Evolutionary conservation across 64 coral and sea anemone species (phyloP).

Genomic region (Acropora yongei): DNA sequence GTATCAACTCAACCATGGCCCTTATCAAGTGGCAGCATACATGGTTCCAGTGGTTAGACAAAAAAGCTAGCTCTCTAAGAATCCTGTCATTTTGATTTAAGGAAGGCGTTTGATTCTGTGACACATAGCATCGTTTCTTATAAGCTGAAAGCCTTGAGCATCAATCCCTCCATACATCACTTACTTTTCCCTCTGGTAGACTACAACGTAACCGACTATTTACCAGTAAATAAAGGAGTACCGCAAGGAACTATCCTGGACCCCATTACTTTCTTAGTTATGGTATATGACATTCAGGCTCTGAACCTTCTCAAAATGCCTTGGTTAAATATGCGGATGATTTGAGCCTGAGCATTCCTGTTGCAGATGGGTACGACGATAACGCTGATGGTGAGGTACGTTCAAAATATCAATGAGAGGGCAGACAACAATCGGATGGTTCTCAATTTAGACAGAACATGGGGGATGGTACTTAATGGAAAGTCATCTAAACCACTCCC

Average conservation of each 20-base stretch:
- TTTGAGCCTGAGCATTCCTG: background rate
- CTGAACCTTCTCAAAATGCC: background rate
- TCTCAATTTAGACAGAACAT: background rate
- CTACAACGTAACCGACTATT: no score
- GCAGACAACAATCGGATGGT: background rate
- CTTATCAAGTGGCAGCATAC: slow-evolving; percentile 9
- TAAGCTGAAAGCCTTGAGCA: no score
- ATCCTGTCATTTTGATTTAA: background rate
- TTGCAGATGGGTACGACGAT: slow-evolving; percentile 12
- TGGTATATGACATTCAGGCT: no score
- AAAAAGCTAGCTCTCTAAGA: slow-evolving; percentile 17
- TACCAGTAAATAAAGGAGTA: no score
- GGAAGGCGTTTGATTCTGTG: no score
- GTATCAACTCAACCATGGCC: slow-evolving; percentile 5
- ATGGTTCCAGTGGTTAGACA: background rate
- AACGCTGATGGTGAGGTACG: background rate
- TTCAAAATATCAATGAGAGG: background rate
- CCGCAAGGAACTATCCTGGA: no score
- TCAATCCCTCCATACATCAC: no score
- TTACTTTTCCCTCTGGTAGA: no score
- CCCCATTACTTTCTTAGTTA: no score
- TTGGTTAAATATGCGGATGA: slow-evolving; percentile 15
- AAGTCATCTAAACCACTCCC: background rate
- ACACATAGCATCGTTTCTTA: no score
- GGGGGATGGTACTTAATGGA: background rate